A percentile compares a stretch with the other conserved stretches of the same genome.
These are phyloP conservation scores for Drosophila picticornis DNA, from an alignment of 2,888 invertebrate species.

Conservation along the genomic window DNA sequence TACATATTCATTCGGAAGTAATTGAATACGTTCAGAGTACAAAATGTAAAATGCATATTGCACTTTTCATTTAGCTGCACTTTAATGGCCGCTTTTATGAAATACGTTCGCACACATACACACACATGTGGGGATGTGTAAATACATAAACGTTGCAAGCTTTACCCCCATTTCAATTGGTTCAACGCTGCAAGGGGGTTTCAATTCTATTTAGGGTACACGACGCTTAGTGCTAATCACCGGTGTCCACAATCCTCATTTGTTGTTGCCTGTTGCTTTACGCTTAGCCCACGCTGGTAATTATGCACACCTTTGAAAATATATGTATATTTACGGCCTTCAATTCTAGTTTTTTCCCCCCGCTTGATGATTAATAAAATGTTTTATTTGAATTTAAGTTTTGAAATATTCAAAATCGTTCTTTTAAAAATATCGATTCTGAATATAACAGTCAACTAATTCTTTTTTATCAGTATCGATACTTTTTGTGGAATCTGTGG, in stretches of 20 bases:
- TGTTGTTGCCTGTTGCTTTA: constrained; percentile 46
- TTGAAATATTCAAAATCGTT: neutral
- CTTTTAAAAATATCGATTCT: neutral
- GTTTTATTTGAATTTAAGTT: neutral
- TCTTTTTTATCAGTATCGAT: constrained; percentile 20
- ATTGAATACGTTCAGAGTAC: constrained; percentile 7
- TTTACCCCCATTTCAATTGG: constrained; percentile 48
- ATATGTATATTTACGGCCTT: constrained; percentile 26
- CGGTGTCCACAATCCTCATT: constrained; percentile 31
- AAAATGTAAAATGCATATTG: constrained; percentile 25
- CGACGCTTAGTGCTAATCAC: constrained; percentile 55
- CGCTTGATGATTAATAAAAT: neutral
- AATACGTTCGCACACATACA: constrained; percentile 15
- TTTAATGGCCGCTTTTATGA: constrained; percentile 69
- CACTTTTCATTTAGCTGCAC: constrained; percentile 54
- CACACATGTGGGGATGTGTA: neutral
- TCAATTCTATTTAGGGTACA: constrained; percentile 56
- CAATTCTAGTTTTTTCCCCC: neutral
- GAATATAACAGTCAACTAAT: neutral
- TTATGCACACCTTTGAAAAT: neutral
- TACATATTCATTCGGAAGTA: constrained; percentile 9
- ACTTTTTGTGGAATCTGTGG: constrained; percentile 6
- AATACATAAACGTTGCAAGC: constrained; percentile 21
- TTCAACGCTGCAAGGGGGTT: constrained; percentile 42
- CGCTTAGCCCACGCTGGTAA: constrained; percentile 19